A percentile compares a stretch with the other conserved stretches of the same genome.
Conservation (phyloP, 1,140 invertebrate species). For the Nixonia krombeini region DNA sequence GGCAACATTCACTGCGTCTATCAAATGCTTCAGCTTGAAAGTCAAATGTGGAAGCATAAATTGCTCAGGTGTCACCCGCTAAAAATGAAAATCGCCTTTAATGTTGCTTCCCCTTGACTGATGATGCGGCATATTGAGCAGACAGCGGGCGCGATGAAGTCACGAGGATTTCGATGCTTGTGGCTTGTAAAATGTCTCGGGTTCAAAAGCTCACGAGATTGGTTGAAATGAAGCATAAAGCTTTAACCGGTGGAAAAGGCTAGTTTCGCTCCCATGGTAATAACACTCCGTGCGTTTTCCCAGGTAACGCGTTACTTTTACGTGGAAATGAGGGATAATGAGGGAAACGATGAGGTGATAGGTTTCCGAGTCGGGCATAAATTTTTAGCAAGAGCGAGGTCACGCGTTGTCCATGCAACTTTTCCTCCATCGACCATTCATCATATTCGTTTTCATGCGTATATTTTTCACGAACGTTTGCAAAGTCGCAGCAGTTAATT, state of each 20-base stretch:
- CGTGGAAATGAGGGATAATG: not conserved
- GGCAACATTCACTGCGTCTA: no score
- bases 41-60: constrained; percentile 30
- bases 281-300: not conserved
- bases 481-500: not conserved
- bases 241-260: no score
- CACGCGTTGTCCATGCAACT: not conserved
- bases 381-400: no score
- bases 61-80: constrained; percentile 15
- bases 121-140: constrained; percentile 29
- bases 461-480: not conserved
- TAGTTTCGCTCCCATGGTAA: not conserved
- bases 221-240: constrained; percentile 31
- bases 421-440: not conserved
- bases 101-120: constrained; percentile 28
- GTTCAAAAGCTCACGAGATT: constrained; percentile 38
- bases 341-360: not conserved
- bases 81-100: constrained; percentile 36
- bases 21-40: constrained; percentile 23
- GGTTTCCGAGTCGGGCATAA: no score
- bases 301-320: not conserved
- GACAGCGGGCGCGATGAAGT: constrained; percentile 35
- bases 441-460: not conserved
- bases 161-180: constrained; percentile 20
- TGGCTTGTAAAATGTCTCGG: constrained; percentile 25